Conservation (phyloP, 2,113 vertebrate species). For the Platichthys stellatus region DNA sequence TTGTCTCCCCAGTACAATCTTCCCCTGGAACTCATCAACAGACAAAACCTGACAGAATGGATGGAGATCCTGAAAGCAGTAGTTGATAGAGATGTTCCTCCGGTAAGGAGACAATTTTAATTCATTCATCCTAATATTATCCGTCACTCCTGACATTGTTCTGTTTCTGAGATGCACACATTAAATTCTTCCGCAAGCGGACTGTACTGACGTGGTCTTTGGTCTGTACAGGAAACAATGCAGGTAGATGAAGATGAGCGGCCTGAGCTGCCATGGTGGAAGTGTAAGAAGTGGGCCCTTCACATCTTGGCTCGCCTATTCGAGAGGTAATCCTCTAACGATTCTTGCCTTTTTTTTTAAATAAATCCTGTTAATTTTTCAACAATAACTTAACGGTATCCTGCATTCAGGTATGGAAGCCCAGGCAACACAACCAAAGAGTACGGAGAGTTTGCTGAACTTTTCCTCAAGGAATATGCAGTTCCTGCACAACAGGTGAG, state of each 20-base stretch:
- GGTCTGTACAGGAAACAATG: slow-evolving; percentile 89
- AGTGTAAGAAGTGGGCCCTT: slow-evolving; percentile 99
- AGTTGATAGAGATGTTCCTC: slow-evolving; percentile 95
- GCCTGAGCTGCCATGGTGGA: slow-evolving; percentile 98
- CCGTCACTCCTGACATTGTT: neutral
- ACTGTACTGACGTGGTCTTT: slow-evolving; percentile 4
- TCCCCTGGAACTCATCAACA: slow-evolving; percentile 97
- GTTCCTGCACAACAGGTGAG: slow-evolving; percentile 94
- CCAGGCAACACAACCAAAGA: slow-evolving; percentile 99
- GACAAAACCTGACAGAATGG: slow-evolving; percentile 97
- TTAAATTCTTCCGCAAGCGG: slow-evolving; percentile 12
- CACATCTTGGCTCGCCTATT: slow-evolving; percentile 98
- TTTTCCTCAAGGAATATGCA: slow-evolving; percentile 97
- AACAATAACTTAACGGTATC: neutral
- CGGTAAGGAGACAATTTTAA: slow-evolving; percentile 81
- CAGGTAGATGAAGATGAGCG: slow-evolving; percentile 98
- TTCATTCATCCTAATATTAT: neutral
- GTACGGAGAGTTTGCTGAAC: slow-evolving; percentile 96
- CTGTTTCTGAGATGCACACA: neutral
- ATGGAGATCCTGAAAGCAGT: slow-evolving; percentile 98
- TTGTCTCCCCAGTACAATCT: slow-evolving; percentile 88
- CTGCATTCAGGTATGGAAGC: slow-evolving; percentile 90
- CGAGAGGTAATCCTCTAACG: slow-evolving; percentile 86
- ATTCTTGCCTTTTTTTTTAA: neutral
- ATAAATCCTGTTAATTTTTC: neutral